Conservation (phyloP, 1,140 invertebrate species). For the Drosophila azteca region DNA sequence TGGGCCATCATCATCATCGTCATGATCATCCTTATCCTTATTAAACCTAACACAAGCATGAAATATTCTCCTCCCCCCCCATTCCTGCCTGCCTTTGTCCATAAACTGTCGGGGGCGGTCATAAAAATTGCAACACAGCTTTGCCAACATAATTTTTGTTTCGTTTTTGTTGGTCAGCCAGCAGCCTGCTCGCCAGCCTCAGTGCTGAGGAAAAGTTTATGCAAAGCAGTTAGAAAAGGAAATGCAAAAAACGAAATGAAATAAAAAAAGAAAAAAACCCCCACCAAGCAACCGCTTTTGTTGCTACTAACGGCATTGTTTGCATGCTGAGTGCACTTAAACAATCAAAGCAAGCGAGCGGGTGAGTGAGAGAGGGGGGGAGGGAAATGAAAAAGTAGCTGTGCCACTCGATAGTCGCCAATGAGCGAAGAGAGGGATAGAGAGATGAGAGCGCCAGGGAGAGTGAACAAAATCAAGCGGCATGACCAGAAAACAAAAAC, state of each 20-base stretch:
- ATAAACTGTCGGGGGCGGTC: constrained; percentile 41
- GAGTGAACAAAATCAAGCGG: constrained; percentile 52
- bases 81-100: constrained; percentile 9
- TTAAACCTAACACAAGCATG: not conserved
- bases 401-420: constrained; percentile 46
- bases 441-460: constrained; percentile 17
- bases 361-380: not conserved
- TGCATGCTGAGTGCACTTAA: constrained; percentile 57
- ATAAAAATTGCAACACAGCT: constrained; percentile 64
- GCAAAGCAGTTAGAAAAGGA: constrained; percentile 44
- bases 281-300: constrained; percentile 31
- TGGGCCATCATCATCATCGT: constrained; percentile 38
- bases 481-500: constrained; percentile 46
- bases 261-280: no score
- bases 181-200: constrained; percentile 14
- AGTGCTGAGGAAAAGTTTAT: constrained; percentile 50
- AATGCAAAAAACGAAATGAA: constrained; percentile 29
- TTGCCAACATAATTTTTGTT: constrained; percentile 22
- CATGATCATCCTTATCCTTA: not conserved
- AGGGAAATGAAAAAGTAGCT: constrained; percentile 35
- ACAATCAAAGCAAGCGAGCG: constrained; percentile 27
- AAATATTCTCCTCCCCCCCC: constrained; percentile 17
- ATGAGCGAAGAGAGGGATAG: not conserved
- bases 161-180: constrained; percentile 4
- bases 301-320: constrained; percentile 52